Evolutionary conservation across 2,113 vertebrate species (phyloP).

Genomic region (Oenanthe melanoleuca): DNA sequence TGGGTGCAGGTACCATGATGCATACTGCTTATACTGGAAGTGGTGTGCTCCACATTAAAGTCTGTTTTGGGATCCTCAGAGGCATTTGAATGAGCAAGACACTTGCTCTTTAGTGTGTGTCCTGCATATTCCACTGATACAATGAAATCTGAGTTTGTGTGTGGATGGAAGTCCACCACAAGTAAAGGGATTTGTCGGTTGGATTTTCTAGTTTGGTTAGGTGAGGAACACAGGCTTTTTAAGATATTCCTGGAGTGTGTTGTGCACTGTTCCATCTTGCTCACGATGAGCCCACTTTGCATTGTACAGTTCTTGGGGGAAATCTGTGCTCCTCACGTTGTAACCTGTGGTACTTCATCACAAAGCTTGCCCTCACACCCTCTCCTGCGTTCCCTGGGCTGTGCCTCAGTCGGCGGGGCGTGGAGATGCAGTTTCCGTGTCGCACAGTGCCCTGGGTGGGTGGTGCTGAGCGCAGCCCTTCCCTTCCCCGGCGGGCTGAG

Average conservation of each 20-base stretch:
- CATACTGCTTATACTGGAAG: neutral
- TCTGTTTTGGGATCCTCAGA: neutral
- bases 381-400: neutral
- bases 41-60: neutral
- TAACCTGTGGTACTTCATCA: neutral
- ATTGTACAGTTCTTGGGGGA: neutral
- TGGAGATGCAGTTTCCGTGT: neutral
- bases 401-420: rapidly evolving
- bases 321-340: rapidly evolving
- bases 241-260: neutral
- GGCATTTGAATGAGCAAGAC: neutral
- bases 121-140: neutral
- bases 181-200: rapidly evolving
- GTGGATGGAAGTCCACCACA: neutral
- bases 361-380: rapidly evolving
- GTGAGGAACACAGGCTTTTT: neutral
- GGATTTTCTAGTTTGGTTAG: neutral
- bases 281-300: rapidly evolving
- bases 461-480: neutral
- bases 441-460: neutral
- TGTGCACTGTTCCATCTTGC: neutral
- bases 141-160: neutral
- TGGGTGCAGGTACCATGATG: neutral
- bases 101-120: neutral
- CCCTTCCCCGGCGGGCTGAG: rapidly evolving